Conservation (phyloP, 2,797 vertebrate species). For the Pantherophis alleghaniensis region DNA sequence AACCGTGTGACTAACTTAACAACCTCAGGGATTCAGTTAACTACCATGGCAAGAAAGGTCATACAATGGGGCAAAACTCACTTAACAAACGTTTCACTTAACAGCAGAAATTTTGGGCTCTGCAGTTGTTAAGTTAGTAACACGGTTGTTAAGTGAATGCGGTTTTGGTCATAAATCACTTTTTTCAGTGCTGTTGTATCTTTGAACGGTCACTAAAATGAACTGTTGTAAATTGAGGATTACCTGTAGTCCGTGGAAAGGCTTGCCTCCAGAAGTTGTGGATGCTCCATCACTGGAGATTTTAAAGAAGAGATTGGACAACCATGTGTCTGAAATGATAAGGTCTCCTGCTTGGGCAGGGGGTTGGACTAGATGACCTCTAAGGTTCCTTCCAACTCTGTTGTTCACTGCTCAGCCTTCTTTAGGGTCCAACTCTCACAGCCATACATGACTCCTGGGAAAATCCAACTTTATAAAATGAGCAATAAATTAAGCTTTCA, state of each 20-base stretch:
- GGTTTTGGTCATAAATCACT: too few relatives aligned
- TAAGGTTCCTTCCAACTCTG: not conserved
- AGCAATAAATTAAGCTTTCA: not conserved
- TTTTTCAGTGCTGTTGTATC: too few relatives aligned
- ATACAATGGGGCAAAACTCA: too few relatives aligned
- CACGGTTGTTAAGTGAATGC: too few relatives aligned
- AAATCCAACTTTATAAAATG: not conserved
- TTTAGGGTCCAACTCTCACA: not conserved
- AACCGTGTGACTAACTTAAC: too few relatives aligned
- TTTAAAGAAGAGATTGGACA: not conserved
- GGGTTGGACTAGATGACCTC: not conserved
- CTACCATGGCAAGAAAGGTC: too few relatives aligned
- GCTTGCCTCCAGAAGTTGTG: not conserved
- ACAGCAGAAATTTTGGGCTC: too few relatives aligned
- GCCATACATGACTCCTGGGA: not conserved
- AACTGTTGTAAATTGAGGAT: too few relatives aligned
- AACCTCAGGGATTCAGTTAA: too few relatives aligned
- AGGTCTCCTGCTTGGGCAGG: not conserved
- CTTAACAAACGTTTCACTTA: too few relatives aligned
- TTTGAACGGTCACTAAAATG: too few relatives aligned
- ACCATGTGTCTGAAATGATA: not conserved
- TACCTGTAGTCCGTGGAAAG: not conserved
- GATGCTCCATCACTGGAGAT: not conserved
- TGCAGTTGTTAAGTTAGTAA: too few relatives aligned
- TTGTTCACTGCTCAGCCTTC: not conserved